phyloP scores from a whole-genome alignment of 2,888 invertebrate species.

The Pogonocherus hispidulus region DNA sequence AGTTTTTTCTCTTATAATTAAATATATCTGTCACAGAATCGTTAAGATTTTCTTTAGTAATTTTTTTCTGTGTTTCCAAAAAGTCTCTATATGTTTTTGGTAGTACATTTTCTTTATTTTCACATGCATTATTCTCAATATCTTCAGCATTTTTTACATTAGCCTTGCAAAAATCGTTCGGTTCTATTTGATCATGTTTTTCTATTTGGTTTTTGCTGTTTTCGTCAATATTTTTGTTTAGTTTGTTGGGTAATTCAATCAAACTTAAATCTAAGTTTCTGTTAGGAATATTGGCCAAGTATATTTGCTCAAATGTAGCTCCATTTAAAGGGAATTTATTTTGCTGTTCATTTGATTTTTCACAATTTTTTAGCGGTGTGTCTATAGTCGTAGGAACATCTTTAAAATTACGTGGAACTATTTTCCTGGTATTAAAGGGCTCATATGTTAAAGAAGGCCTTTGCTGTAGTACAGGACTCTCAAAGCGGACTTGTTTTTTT shows the following conservation, averaged over 20 bases:
- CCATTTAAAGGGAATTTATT: constrained; percentile 32
- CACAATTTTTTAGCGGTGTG: too few species aligned
- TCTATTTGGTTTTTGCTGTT: neutral
- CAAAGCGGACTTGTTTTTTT: constrained; percentile 65
- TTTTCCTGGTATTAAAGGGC: constrained; percentile 37
- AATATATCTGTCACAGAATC: constrained; percentile 58
- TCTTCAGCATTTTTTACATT: constrained; percentile 2
- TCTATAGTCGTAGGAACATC: neutral
- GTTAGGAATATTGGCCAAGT: constrained; percentile 66
- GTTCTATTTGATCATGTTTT: neutral
- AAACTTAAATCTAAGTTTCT: constrained; percentile 65
- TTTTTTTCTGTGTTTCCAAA: constrained; percentile 47
- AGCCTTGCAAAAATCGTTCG: neutral
- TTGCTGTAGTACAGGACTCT: constrained; percentile 54
- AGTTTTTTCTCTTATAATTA: constrained; percentile 52
- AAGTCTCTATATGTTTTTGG: constrained; percentile 56
- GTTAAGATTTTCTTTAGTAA: constrained; percentile 35
- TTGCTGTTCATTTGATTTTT: too few species aligned
- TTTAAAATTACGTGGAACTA: neutral
- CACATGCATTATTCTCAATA: neutral
- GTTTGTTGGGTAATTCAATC: constrained; percentile 56
- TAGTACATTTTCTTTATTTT: constrained; percentile 39
- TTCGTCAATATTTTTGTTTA: neutral
- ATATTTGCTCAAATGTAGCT: constrained; percentile 63
- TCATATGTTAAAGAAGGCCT: constrained; percentile 37